A percentile compares a stretch with the other conserved stretches of the same genome.
Conservation (phyloP, 2,797 vertebrate species). For the Myoxocephalus aenaeus region DNA sequence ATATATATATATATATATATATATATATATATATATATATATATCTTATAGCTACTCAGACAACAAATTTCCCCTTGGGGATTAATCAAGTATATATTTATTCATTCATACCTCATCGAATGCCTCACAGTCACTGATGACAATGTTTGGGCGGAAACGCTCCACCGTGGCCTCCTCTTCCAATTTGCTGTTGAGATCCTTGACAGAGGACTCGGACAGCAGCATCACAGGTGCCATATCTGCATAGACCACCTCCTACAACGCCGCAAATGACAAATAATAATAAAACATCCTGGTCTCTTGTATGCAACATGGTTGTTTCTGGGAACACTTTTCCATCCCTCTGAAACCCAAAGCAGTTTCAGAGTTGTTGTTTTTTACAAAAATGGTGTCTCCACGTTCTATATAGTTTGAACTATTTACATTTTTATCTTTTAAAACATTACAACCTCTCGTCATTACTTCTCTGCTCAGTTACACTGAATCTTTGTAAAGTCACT, state of each 20-base stretch:
- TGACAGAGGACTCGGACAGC: constrained; percentile 90
- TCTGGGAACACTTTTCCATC: background rate
- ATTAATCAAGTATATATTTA: too few species aligned
- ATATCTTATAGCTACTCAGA: too few species aligned
- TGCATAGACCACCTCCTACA: constrained; percentile 87
- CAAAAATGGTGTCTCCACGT: background rate
- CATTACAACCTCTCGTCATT: background rate
- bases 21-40: too few species aligned
- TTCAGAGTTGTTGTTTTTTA: background rate
- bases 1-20: too few species aligned
- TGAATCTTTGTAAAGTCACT: background rate
- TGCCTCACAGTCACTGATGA: constrained; percentile 88
- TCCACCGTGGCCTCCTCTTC: constrained; percentile 85
- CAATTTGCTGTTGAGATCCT: constrained; percentile 87
- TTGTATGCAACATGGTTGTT: background rate
- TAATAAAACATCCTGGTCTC: background rate
- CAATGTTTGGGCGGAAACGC: constrained; percentile 92
- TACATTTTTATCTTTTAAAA: background rate
- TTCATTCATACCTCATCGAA: constrained; percentile 87
- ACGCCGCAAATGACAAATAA: too few species aligned
- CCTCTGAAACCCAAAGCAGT: background rate
- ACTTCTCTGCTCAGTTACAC: background rate
- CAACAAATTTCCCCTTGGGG: too few species aligned
- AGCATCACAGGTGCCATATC: constrained; percentile 90
- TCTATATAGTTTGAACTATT: background rate